These are phyloP conservation scores for Chrysocyon brachyurus DNA, from an alignment of 2,797 vertebrate species.

Conservation along the genomic window DNA sequence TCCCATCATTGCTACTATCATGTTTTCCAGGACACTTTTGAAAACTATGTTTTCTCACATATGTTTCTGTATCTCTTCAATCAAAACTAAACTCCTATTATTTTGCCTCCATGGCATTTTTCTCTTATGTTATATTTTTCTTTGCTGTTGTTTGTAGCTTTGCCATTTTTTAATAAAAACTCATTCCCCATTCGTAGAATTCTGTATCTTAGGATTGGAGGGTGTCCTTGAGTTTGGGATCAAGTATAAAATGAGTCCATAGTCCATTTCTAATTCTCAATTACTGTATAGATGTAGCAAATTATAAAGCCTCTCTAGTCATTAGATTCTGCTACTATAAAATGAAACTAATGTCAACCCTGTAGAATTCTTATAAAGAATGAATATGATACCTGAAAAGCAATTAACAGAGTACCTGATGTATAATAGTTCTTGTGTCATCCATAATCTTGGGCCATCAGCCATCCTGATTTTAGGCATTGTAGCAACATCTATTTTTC, in stretches of 20 bases:
- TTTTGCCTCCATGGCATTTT: not conserved
- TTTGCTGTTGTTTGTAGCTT: not conserved
- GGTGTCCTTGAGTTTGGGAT: not conserved
- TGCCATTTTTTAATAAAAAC: not conserved
- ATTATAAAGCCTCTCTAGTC: not conserved
- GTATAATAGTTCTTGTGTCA: not conserved
- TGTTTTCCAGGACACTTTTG: not conserved
- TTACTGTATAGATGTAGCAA: not conserved
- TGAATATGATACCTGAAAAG: not conserved
- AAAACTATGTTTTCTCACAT: not conserved
- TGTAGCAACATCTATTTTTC: not conserved
- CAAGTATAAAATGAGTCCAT: not conserved
- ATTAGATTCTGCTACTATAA: not conserved
- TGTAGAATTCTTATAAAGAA: not conserved
- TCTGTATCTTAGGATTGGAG: not conserved
- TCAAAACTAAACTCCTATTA: not conserved
- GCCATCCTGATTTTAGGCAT: not conserved
- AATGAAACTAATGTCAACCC: not conserved
- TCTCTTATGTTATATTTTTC: not conserved
- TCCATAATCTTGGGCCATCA: not conserved
- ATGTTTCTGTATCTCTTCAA: not conserved
- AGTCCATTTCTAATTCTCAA: not conserved
- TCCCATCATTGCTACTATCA: not conserved
- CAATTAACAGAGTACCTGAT: not conserved
- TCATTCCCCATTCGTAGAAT: not conserved